Evolutionary conservation across 2,797 vertebrate genomes (phyloP).

Genomic region (Myiothlypis chrysogaster): DNA sequence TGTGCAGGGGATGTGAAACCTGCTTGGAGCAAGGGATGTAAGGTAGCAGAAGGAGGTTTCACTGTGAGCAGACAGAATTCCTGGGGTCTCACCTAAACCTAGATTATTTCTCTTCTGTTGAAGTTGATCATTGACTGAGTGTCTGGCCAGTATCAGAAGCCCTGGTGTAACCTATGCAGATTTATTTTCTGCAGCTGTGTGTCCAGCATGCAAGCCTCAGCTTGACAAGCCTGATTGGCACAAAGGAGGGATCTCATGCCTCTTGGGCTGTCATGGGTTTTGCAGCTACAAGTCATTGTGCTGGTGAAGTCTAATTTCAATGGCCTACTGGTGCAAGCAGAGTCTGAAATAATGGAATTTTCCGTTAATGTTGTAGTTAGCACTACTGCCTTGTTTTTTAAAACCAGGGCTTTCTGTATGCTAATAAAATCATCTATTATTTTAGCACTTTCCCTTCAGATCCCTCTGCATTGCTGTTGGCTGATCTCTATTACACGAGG

Average conservation of each 20-base stretch:
- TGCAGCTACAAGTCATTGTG: not conserved
- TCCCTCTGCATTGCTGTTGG: slow-evolving; percentile 84
- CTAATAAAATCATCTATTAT: not conserved
- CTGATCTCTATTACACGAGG: slow-evolving; percentile 91
- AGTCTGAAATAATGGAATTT: not conserved
- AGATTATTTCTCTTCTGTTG: not conserved
- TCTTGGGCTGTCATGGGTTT: not conserved
- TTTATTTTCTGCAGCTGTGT: not conserved
- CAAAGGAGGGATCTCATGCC: not conserved
- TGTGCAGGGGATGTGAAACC: not conserved
- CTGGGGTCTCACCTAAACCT: not conserved
- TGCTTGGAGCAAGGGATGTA: not conserved
- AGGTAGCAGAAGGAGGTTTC: not conserved
- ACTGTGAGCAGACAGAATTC: not conserved
- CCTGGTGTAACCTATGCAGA: not conserved
- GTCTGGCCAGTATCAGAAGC: not conserved
- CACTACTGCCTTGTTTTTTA: not conserved
- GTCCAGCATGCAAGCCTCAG: not conserved
- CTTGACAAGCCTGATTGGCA: not conserved
- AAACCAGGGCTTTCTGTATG: not conserved
- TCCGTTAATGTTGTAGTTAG: not conserved
- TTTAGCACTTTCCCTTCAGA: slow-evolving; percentile 85
- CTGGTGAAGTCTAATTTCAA: not conserved
- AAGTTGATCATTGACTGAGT: not conserved
- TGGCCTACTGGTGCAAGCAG: not conserved